A percentile compares a stretch with the other conserved stretches of the same genome.
phyloP scores from a whole-genome alignment of 2,113 vertebrate species.

The Coptodon bakossiorum region DNA sequence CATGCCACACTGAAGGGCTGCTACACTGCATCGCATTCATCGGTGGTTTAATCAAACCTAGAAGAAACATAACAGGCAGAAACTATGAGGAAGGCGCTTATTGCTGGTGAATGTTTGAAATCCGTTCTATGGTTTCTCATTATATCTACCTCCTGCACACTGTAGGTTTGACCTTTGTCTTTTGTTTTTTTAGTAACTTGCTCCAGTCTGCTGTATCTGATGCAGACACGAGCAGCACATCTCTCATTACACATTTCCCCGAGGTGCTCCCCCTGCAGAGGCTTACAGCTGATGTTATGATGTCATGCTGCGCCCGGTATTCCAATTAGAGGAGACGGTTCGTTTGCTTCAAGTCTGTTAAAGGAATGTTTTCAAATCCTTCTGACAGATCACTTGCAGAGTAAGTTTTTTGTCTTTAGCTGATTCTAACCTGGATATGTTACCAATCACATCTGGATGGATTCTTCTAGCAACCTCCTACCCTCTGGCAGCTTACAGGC shows the following conservation, averaged over 20 bases:
- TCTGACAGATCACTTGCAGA: not conserved
- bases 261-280: not conserved
- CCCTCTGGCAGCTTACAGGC: not conserved
- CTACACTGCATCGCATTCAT: not conserved
- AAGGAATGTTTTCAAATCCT: not conserved
- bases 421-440: not conserved
- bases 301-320: not conserved
- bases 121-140: not conserved
- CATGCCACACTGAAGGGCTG: not conserved
- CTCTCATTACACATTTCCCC: not conserved
- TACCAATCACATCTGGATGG: not conserved
- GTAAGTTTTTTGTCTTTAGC: not conserved
- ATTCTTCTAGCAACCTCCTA: accelerated
- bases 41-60: not conserved
- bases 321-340: not conserved
- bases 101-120: not conserved
- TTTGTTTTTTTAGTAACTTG: not conserved
- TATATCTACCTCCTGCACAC: not conserved
- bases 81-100: accelerated
- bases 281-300: not conserved
- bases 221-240: not conserved
- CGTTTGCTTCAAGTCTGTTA: not conserved
- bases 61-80: not conserved
- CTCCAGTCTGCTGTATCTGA: not conserved
- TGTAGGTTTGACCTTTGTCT: not conserved